These are phyloP conservation scores for Danio rerio DNA, from an alignment of 2,113 vertebrate species.

Conservation along the genomic window DNA sequence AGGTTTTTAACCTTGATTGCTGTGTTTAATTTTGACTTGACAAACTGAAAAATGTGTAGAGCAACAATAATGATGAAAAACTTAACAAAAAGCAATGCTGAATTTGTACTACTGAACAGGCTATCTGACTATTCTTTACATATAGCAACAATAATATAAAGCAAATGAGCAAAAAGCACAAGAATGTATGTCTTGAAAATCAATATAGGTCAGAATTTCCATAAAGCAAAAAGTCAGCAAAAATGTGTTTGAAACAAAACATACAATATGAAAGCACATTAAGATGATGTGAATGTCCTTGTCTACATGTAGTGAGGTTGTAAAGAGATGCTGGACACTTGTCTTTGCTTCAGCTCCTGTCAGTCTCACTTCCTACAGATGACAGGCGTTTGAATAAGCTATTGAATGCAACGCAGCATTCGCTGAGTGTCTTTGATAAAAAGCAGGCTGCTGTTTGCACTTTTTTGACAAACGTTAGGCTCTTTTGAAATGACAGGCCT, in stretches of 20 bases:
- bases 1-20: too few species aligned
- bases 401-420: slow-evolving; percentile 66
- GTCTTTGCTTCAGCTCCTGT: slow-evolving; percentile 73
- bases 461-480: slow-evolving; percentile 70
- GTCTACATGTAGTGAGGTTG: slow-evolving; percentile 69
- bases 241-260: slow-evolving; percentile 64
- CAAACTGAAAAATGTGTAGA: too few species aligned
- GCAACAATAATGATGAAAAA: too few species aligned
- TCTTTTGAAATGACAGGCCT: slow-evolving; percentile 73
- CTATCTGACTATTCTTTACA: too few species aligned
- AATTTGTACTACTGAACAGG: too few species aligned
- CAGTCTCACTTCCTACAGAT: slow-evolving; percentile 72
- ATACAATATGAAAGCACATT: slow-evolving; percentile 67
- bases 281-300: slow-evolving; percentile 77
- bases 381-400: slow-evolving; percentile 75
- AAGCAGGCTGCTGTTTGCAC: slow-evolving; percentile 57
- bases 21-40: too few species aligned
- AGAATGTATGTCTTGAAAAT: too few species aligned
- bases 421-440: slow-evolving; percentile 61
- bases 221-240: slow-evolving; percentile 44
- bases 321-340: slow-evolving; percentile 55
- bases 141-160: too few species aligned
- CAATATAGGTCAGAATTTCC: neutral
- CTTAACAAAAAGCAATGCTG: too few species aligned
- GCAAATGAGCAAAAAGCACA: too few species aligned